Percentiles rank a stretch among this genome's conserved stretches.
Conservation (phyloP, 1,140 invertebrate genomes). For the Stegodyphus dumicola region DNA sequence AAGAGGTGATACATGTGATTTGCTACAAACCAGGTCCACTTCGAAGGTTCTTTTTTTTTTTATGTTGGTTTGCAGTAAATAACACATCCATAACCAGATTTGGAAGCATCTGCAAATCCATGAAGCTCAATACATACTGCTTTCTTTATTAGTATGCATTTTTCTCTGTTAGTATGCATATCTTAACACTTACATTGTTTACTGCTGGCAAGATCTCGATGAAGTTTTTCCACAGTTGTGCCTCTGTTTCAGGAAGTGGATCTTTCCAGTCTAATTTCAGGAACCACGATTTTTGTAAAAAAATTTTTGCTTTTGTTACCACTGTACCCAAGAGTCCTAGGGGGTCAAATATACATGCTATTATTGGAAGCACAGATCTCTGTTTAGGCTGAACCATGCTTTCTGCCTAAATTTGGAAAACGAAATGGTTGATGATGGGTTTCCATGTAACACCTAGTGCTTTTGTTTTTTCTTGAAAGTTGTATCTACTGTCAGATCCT, state of each 20-base stretch:
- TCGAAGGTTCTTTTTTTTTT: background rate
- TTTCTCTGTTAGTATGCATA: background rate
- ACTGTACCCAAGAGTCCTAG: background rate
- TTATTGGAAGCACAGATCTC: background rate
- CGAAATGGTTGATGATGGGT: background rate
- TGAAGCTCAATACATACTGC: background rate
- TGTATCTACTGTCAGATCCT: no score
- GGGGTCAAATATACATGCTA: background rate
- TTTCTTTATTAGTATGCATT: background rate
- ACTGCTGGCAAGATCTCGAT: background rate
- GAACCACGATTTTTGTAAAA: background rate
- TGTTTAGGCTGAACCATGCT: background rate
- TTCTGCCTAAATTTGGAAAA: background rate
- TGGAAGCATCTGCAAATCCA: background rate
- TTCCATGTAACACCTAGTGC: background rate
- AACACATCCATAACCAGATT: background rate
- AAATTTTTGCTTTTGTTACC: background rate
- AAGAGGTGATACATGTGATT: conserved; percentile 20
- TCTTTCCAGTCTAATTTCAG: conserved; percentile 4
- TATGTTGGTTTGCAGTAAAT: conserved; percentile 1
- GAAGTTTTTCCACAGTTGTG: background rate
- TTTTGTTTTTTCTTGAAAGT: background rate
- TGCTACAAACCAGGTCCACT: conserved; percentile 8
- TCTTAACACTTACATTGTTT: background rate
- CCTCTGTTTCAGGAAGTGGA: background rate